Evolutionary conservation across 2,797 vertebrate genomes (phyloP).

Genomic region (Poeciliopsis infans): DNA sequence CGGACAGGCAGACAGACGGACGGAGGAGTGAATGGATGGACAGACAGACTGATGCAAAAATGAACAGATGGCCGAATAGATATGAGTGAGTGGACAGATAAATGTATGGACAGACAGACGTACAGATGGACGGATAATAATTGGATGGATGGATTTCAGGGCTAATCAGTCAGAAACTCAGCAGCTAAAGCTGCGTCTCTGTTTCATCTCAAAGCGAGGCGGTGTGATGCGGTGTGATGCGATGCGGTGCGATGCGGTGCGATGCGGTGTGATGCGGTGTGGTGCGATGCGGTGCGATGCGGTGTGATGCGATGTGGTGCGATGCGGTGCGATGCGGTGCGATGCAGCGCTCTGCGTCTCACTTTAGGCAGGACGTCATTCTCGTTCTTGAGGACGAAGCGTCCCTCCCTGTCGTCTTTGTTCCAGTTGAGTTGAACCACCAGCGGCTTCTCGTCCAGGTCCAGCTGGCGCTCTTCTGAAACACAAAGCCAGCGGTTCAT

Average conservation of each 20-base stretch:
- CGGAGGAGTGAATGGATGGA: neutral
- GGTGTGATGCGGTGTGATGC: too few species aligned
- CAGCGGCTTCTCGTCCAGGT: slow-evolving; percentile 95
- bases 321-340: rapidly evolving
- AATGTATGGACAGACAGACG: neutral
- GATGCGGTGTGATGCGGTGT: neutral
- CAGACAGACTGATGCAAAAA: neutral
- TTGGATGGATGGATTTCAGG: neutral
- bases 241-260: rapidly evolving
- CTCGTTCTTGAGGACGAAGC: slow-evolving; percentile 98
- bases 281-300: rapidly evolving
- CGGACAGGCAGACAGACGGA: too few species aligned
- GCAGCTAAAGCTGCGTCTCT: too few species aligned
- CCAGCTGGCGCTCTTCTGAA: slow-evolving; percentile 99
- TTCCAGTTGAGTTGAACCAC: slow-evolving; percentile 99
- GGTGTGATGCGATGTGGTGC: too few species aligned
- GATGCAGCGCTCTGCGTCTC: slow-evolving; percentile 12
- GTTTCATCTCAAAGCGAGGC: too few species aligned
- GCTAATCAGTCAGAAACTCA: too few species aligned
- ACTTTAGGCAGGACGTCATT: slow-evolving; percentile 96
- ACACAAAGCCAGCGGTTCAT: slow-evolving; percentile 40
- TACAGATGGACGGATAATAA: neutral
- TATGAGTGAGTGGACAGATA: neutral
- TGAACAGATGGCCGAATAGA: neutral
- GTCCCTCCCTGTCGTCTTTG: slow-evolving; percentile 96